phyloP scores from a whole-genome alignment of 2,888 invertebrate species.

The Agonopterix alstromeriana region DNA sequence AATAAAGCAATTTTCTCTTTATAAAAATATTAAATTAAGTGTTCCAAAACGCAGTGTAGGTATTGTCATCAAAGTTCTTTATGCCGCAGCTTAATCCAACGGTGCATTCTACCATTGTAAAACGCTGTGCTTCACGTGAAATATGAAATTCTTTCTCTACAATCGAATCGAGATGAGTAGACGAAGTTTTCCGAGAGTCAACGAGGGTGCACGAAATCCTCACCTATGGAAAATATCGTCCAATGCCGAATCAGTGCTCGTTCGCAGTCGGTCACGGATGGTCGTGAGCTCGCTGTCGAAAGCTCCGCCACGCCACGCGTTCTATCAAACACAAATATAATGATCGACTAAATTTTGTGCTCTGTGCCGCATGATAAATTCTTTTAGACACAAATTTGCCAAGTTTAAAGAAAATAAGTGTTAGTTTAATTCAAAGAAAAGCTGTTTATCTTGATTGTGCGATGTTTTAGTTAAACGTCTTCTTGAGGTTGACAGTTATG shows the following conservation, averaged over 20 bases:
- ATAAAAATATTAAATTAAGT: too few species aligned
- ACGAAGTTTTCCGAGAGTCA: slow-evolving; percentile 48
- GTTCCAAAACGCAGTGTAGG: too few species aligned
- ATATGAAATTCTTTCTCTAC: slow-evolving; percentile 60
- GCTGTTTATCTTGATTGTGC: too few species aligned
- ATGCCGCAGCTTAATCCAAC: too few species aligned
- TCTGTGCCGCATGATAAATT: not conserved
- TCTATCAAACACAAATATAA: slow-evolving; percentile 34
- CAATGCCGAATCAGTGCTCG: slow-evolving; percentile 70
- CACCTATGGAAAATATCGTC: slow-evolving; percentile 67
- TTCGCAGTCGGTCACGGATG: slow-evolving; percentile 40
- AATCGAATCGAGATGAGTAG: slow-evolving; percentile 65
- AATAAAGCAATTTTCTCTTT: too few species aligned
- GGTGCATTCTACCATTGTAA: not conserved
- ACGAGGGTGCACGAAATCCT: slow-evolving; percentile 61
- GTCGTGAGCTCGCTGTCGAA: slow-evolving; percentile 26
- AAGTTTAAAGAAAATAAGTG: too few species aligned
- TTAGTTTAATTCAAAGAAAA: too few species aligned
- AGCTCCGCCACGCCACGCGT: slow-evolving; percentile 26
- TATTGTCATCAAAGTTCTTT: too few species aligned
- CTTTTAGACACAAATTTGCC: too few species aligned
- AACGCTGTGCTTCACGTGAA: slow-evolving; percentile 23
- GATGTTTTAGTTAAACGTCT: too few species aligned
- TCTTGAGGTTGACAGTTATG: too few species aligned
- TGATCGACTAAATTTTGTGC: slow-evolving; percentile 17